A percentile compares a stretch with the other conserved stretches of the same genome.
phyloP scores from a whole-genome alignment of 1,140 invertebrate genomes.

The Formica exsecta region DNA sequence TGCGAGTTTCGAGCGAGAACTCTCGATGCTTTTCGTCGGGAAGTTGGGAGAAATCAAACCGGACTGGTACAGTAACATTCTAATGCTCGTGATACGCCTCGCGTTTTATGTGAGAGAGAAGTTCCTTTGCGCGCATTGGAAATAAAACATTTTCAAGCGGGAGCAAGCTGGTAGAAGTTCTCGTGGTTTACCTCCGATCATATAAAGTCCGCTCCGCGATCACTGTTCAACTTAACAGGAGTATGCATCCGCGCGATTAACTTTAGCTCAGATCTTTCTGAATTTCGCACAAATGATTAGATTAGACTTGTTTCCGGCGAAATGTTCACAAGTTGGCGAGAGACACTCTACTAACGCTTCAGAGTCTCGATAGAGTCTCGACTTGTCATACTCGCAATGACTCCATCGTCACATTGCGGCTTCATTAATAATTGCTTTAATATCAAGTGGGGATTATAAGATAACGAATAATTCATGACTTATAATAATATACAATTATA shows the following conservation, averaged over 20 bases:
- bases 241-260: background rate
- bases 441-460: background rate
- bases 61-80: constrained; percentile 37
- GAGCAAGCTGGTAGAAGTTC: constrained; percentile 29
- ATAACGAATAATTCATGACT: constrained; percentile 7
- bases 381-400: constrained; percentile 14
- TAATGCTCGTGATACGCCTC: constrained; percentile 34
- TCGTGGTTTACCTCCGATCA: constrained; percentile 11
- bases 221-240: background rate
- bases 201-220: constrained; percentile 13
- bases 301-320: background rate
- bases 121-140: constrained; percentile 23
- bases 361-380: constrained; percentile 1
- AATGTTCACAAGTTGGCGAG: constrained; percentile 36
- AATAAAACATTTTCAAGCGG: constrained; percentile 40
- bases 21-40: constrained; percentile 44
- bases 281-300: constrained; percentile 31
- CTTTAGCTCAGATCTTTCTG: background rate
- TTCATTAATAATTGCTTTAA: constrained; percentile 40
- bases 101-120: constrained; percentile 20
- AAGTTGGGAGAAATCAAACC: constrained; percentile 45
- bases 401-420: constrained; percentile 48
- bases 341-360: constrained; percentile 51
- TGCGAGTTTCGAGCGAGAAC: constrained; percentile 42
- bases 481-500: background rate